phyloP scores from a whole-genome alignment of 2,113 vertebrate genomes.

The Barnardius zonarius region DNA sequence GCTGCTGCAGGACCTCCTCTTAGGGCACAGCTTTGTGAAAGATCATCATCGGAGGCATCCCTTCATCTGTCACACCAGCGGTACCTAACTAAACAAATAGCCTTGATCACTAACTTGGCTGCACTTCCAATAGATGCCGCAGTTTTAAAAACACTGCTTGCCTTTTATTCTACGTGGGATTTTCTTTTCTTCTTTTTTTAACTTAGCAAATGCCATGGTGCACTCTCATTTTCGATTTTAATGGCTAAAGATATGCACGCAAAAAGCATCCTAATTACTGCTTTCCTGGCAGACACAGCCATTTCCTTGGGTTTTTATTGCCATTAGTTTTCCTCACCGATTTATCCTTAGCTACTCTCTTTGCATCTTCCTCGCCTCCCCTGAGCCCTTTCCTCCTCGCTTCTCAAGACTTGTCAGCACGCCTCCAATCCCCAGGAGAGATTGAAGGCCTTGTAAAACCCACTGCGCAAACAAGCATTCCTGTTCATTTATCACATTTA shows the following conservation, averaged over 20 bases:
- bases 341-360: constrained; percentile 84
- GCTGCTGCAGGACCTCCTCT: neutral
- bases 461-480: constrained; percentile 85
- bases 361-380: constrained; percentile 72
- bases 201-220: constrained; percentile 41
- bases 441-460: constrained; percentile 81
- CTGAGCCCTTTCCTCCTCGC: constrained; percentile 72
- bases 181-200: constrained; percentile 50
- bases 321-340: constrained; percentile 80
- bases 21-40: neutral
- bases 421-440: constrained; percentile 77
- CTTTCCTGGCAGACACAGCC: constrained; percentile 75
- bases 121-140: neutral
- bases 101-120: neutral
- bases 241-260: constrained; percentile 75
- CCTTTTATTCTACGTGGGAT: neutral
- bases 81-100: neutral
- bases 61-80: neutral
- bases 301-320: constrained; percentile 75
- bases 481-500: constrained; percentile 93
- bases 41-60: neutral
- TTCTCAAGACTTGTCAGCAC: constrained; percentile 78
- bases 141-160: neutral
- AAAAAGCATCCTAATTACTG: constrained; percentile 79
- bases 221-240: constrained; percentile 70